Evolutionary conservation across 2,113 vertebrate species (phyloP).

Genomic region (Carlito syrichta): DNA sequence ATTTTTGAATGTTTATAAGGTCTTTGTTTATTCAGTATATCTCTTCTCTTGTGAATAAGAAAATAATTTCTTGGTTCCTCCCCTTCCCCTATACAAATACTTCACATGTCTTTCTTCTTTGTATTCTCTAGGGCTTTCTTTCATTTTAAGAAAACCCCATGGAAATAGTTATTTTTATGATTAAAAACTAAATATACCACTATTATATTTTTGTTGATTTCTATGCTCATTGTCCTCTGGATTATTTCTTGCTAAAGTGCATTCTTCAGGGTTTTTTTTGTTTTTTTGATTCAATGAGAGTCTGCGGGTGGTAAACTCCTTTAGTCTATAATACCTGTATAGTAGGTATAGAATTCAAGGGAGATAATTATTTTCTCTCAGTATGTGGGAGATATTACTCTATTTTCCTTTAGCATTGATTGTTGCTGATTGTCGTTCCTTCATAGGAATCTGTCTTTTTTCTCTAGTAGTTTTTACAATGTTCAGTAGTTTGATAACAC

Average conservation of each 20-base stretch:
- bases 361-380: background rate
- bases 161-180: background rate
- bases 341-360: background rate
- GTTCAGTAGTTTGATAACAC: background rate
- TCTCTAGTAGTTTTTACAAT: background rate
- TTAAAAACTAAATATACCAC: background rate
- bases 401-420: background rate
- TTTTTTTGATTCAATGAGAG: background rate
- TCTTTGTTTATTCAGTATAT: background rate
- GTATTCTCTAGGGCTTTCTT: background rate
- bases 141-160: background rate
- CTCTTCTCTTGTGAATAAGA: background rate
- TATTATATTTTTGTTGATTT: conserved; percentile 14
- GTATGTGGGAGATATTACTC: background rate
- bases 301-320: background rate
- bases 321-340: background rate
- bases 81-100: background rate
- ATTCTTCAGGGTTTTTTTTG: background rate
- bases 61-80: background rate
- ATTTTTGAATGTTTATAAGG: background rate
- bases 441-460: background rate
- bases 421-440: background rate
- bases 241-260: background rate
- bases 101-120: background rate
- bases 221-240: background rate